phyloP scores from a whole-genome alignment of 2,888 invertebrate genomes.

The Hybos culiciformis region DNA sequence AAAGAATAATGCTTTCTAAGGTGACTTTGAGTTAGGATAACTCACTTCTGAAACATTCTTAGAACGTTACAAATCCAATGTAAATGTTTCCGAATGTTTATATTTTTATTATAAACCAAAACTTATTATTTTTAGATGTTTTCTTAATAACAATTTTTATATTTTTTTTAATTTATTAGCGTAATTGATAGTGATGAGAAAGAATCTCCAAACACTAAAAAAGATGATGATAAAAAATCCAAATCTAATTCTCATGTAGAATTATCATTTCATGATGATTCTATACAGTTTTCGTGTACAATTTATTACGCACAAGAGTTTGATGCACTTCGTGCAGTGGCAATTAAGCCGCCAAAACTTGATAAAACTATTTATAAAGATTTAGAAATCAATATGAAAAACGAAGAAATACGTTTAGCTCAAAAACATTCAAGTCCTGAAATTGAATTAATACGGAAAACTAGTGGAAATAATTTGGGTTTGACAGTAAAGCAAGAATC shows the following conservation, averaged over 20 bases:
- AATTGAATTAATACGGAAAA: conserved; percentile 28
- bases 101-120: too few species aligned
- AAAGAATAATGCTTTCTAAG: too few species aligned
- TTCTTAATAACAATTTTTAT: not conserved
- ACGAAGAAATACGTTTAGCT: conserved; percentile 29
- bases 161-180: not conserved
- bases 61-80: not conserved
- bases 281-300: conserved; percentile 75
- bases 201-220: conserved; percentile 9
- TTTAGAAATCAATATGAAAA: conserved; percentile 26
- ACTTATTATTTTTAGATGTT: not conserved
- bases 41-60: too few species aligned
- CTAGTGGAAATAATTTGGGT: conserved; percentile 33
- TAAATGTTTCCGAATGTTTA: too few species aligned
- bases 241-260: conserved; percentile 37
- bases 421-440: conserved; percentile 24
- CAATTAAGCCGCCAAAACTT: conserved; percentile 24
- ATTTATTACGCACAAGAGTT: conserved; percentile 89
- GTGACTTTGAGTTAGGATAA: too few species aligned
- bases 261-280: conserved; percentile 47
- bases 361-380: conserved; percentile 26
- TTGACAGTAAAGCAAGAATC: conserved; percentile 15
- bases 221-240: conserved; percentile 21
- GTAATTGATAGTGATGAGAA: conserved; percentile 7
- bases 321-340: conserved; percentile 51